These are phyloP conservation scores for Saturnia japonica DNA, from an alignment of 2,888 invertebrate genomes.

Conservation along the genomic window DNA sequence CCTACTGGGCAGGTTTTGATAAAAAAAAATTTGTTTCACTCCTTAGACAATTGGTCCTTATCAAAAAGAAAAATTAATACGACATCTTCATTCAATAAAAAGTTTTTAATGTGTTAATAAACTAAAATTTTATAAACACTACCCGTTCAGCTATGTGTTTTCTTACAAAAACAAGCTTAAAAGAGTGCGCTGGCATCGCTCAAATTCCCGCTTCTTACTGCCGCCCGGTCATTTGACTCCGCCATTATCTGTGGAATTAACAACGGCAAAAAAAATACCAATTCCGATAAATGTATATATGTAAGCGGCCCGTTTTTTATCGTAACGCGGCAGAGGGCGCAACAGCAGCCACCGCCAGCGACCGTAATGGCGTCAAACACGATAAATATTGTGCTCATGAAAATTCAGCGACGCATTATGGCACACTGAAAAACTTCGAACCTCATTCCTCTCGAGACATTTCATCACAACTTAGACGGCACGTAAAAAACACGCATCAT, in stretches of 20 bases:
- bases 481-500: slow-evolving; percentile 43
- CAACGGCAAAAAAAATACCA: slow-evolving; percentile 70
- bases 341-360: slow-evolving; percentile 41
- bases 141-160: too few relatives aligned
- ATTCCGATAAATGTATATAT: slow-evolving; percentile 59
- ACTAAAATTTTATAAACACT: too few relatives aligned
- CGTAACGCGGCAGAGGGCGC: slow-evolving; percentile 66
- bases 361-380: slow-evolving; percentile 64
- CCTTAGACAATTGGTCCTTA: too few relatives aligned
- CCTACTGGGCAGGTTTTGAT: too few relatives aligned
- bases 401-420: slow-evolving; percentile 70
- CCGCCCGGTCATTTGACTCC: slow-evolving; percentile 77
- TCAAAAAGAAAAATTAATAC: too few relatives aligned
- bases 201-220: slow-evolving; percentile 78
- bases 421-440: slow-evolving; percentile 54
- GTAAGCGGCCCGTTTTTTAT: slow-evolving; percentile 64
- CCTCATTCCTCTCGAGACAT: slow-evolving; percentile 58
- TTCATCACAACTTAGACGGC: slow-evolving; percentile 56
- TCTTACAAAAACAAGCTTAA: slow-evolving; percentile 71
- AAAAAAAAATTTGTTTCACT: too few relatives aligned
- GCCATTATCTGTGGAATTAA: slow-evolving; percentile 80
- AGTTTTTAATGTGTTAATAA: too few relatives aligned
- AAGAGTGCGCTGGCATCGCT: slow-evolving; percentile 78
- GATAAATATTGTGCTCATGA: slow-evolving; percentile 75
- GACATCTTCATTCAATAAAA: too few relatives aligned